These are phyloP conservation scores for Pseudolycoriella hygida DNA, from an alignment of 2,888 invertebrate species.

Conservation along the genomic window DNA sequence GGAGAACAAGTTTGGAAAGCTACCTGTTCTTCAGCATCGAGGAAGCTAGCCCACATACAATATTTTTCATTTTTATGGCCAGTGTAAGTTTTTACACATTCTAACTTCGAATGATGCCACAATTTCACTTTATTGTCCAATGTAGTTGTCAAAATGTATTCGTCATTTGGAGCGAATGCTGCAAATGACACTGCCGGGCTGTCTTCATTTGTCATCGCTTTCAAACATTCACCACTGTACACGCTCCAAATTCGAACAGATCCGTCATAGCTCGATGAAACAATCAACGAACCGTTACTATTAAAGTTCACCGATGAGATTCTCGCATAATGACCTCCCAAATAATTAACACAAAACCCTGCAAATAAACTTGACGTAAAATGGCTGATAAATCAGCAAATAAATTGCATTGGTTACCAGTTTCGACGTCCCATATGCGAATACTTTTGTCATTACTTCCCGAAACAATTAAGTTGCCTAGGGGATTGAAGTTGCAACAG, in stretches of 20 bases:
- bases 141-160: constrained; percentile 96
- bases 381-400: no score
- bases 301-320: constrained; percentile 99
- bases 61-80: constrained; percentile 99
- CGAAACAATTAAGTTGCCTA: constrained; percentile 96
- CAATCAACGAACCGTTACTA: constrained; percentile 94
- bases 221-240: constrained; percentile 95
- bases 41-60: constrained; percentile 99
- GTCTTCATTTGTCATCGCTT: constrained; percentile 97
- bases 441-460: constrained; percentile 99
- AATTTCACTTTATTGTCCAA: constrained; percentile 95
- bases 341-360: constrained; percentile 85
- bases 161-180: constrained; percentile 98
- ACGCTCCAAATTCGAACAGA: constrained; percentile 99
- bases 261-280: constrained; percentile 97
- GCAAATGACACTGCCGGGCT: constrained; percentile 99
- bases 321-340: constrained; percentile 98
- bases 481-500: constrained; percentile 99
- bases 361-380: no score
- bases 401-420: no score
- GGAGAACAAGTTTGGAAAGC: constrained; percentile 11
- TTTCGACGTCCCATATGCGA: constrained; percentile 96
- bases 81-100: constrained; percentile 94
- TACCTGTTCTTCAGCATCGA: constrained; percentile 98
- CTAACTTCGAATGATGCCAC: constrained; percentile 98